Evolutionary conservation across 2,797 vertebrate genomes (phyloP).

Genomic region (Pipistrellus kuhlii): DNA sequence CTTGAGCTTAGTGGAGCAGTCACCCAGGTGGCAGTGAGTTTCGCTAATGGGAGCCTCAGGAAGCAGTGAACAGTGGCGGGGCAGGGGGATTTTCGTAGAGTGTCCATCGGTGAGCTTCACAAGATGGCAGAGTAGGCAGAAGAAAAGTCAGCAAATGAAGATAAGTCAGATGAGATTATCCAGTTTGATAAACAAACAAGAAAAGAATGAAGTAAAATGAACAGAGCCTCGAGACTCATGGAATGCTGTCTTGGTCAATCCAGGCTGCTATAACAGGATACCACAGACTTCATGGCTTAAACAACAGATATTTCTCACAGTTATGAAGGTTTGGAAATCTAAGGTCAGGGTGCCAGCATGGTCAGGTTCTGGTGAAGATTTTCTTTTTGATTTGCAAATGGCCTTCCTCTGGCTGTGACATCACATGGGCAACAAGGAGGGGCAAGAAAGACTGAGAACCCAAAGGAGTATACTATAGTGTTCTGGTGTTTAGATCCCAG

Average conservation of each 20-base stretch:
- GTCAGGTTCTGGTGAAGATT: not conserved
- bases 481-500: not conserved
- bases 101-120: too few species aligned
- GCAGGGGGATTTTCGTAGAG: too few species aligned
- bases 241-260: not conserved
- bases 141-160: not conserved
- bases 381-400: not conserved
- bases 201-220: not conserved
- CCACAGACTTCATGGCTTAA: not conserved
- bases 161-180: not conserved
- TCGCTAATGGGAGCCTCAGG: too few species aligned
- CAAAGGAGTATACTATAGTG: not conserved
- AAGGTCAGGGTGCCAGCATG: not conserved
- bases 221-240: not conserved
- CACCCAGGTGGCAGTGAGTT: too few species aligned
- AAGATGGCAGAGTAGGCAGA: not conserved
- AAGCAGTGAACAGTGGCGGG: too few species aligned
- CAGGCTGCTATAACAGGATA: not conserved
- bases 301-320: not conserved
- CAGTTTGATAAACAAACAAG: not conserved
- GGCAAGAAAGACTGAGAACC: not conserved
- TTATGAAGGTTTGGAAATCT: not conserved
- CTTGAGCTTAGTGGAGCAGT: too few species aligned
- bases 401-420: not conserved
- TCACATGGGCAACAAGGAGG: not conserved